phyloP scores from a whole-genome alignment of 2,113 vertebrate species.

The Camelus bactrianus region DNA sequence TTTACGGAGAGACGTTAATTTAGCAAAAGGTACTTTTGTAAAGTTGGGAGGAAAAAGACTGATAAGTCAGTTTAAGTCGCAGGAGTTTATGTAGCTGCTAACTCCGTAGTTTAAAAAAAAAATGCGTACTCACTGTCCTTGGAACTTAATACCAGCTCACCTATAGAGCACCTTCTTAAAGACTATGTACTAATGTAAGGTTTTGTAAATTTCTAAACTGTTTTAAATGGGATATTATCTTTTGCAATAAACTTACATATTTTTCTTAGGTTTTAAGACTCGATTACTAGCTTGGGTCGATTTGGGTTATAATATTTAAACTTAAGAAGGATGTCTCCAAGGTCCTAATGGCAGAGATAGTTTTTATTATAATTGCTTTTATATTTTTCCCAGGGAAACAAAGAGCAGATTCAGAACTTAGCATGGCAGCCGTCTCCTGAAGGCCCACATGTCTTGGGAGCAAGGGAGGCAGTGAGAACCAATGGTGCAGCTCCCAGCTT shows the following conservation, averaged over 20 bases:
- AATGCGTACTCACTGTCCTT: conserved; percentile 43
- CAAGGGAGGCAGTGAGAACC: neutral
- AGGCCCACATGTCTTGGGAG: neutral
- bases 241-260: conserved; percentile 86
- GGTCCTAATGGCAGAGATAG: neutral
- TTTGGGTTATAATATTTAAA: conserved; percentile 42
- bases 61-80: neutral
- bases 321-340: neutral
- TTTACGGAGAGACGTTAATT: conserved; percentile 68
- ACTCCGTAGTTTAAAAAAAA: conserved; percentile 63
- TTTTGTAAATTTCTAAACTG: conserved; percentile 86
- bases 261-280: conserved; percentile 83
- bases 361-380: neutral
- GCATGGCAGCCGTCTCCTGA: no score
- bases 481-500: neutral
- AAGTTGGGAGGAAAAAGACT: conserved; percentile 52
- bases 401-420: neutral
- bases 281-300: conserved; percentile 75
- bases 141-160: conserved; percentile 70
- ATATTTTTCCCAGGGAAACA: neutral
- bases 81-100: conserved; percentile 67
- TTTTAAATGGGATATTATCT: conserved; percentile 85
- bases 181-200: conserved; percentile 67
- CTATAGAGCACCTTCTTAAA: conserved; percentile 77
- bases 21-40: conserved; percentile 69